These are phyloP conservation scores for Notamacropus eugenii DNA, from an alignment of 2,797 vertebrate genomes.

Conservation along the genomic window DNA sequence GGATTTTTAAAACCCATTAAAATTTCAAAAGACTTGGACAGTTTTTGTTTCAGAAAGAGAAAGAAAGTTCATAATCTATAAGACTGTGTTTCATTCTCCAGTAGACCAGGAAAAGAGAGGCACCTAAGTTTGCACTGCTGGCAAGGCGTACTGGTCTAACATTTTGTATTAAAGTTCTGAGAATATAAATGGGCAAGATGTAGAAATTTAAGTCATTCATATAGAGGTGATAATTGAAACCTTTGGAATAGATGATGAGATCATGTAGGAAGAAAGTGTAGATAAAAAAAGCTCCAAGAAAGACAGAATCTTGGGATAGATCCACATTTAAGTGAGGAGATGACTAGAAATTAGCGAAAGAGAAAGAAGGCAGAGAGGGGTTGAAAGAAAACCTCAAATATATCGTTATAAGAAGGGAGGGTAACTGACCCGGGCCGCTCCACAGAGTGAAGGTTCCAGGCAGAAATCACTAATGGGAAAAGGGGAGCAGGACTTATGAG, in stretches of 20 bases:
- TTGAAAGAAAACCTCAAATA: neutral
- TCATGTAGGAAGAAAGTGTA: too few relatives aligned
- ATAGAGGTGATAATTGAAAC: too few relatives aligned
- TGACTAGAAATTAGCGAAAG: neutral
- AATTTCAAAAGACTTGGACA: neutral
- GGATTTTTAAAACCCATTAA: neutral
- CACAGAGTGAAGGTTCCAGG: neutral
- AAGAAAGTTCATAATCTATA: neutral
- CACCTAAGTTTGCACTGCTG: neutral
- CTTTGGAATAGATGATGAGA: too few relatives aligned
- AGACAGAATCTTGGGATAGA: neutral
- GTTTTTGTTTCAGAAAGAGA: neutral
- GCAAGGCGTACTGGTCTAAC: neutral
- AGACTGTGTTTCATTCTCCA: neutral
- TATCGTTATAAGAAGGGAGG: neutral
- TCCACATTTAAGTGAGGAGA: neutral
- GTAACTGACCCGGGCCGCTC: neutral
- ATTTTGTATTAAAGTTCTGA: neutral
- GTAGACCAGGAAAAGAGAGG: neutral
- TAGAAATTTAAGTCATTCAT: neutral
- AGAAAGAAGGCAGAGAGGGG: neutral
- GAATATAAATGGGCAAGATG: neutral
- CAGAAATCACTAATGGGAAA: neutral
- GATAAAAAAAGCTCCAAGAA: neutral
- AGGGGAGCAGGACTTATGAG: neutral